Percentiles rank a stretch among this genome's conserved stretches.
Evolutionary conservation across 1,140 invertebrate species (phyloP).

Genomic region (Diabrotica undecimpunctata): DNA sequence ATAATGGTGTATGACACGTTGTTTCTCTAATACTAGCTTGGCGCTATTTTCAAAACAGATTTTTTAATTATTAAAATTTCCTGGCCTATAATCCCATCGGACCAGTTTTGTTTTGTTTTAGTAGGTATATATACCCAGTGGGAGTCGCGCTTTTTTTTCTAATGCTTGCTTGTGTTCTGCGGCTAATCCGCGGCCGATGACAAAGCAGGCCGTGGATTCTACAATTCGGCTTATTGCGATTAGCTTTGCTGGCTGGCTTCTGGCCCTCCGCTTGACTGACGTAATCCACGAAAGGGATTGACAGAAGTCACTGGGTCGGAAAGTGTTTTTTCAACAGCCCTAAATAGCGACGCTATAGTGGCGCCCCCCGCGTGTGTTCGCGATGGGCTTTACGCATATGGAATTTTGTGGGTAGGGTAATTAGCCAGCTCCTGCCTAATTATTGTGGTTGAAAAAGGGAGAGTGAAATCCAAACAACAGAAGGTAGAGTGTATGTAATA

Average conservation of each 20-base stretch:
- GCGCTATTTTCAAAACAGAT: no score
- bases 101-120: conserved; percentile 23
- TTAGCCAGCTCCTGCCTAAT: conserved; percentile 5
- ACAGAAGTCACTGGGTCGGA: conserved; percentile 19
- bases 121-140: conserved; percentile 16
- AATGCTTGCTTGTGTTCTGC: conserved; percentile 10
- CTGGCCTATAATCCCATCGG: conserved; percentile 10
- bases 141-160: conserved; percentile 19
- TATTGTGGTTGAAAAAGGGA: not conserved
- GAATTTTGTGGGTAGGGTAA: conserved; percentile 10
- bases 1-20: no score
- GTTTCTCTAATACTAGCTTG: no score
- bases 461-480: not conserved
- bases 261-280: conserved; percentile 14
- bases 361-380: conserved; percentile 10
- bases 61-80: not conserved
- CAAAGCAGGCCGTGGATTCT: conserved; percentile 6
- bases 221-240: conserved; percentile 10
- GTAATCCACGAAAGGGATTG: conserved; percentile 21
- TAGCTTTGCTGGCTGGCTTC: not conserved
- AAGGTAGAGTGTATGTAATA: no score
- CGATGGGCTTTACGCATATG: not conserved
- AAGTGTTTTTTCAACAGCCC: conserved; percentile 16
- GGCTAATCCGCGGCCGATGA: conserved; percentile 16
- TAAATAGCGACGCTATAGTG: conserved; percentile 11